Evolutionary conservation across 2,888 invertebrate genomes (phyloP), one percentile per base, ranked within the genome.

Genomic region (Dyspetes luteomarginatus): DNA sequence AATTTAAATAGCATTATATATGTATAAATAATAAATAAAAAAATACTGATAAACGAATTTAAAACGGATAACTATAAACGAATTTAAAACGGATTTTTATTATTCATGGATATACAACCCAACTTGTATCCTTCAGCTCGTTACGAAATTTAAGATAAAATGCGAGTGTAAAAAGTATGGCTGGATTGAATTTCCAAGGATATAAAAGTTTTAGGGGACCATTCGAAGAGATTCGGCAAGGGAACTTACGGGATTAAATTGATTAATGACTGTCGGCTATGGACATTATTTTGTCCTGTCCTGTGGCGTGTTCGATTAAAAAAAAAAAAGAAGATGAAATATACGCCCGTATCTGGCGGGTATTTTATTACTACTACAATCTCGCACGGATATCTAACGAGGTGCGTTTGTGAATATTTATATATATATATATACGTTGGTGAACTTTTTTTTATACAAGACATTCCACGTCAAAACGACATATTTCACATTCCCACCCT

Each of bases 211-310:
- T 43, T 3, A n/a, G 24, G 52, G 26, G 30, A 12, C 15, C 28
- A 24, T 36, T 62, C 41, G 50, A 62, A 52, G 19, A 43, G 24
- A 28, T 55, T 55, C 45, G 52, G 48, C 17, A 30, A 9, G 52
- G 22, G 17, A 22, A 36, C 56, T 50, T 36, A 28, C 12, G 26
- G 48, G 45, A 56, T 22, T 45, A 52, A 69, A 58, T 69, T 79
- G 79, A 79, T 79, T 79, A 74, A 79, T 65, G 64, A 43, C 17
- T 43, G 48, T 41, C 7, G 48, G 22, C 9, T 48, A 41, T 41
- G 55, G 19, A 17, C 19, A 48, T 17, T 52, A 26, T 68, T 62
- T 78, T 62, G 62, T 78, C 55, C 43, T 62, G 5, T 41, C 41
- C 26, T 26, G n/a, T 19, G 43, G 9, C 19, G 28, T 43, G 48